A percentile compares a stretch with the other conserved stretches of the same genome.
Conservation (phyloP, 2,888 invertebrate genomes). For the Cerastis leucographa region DNA sequence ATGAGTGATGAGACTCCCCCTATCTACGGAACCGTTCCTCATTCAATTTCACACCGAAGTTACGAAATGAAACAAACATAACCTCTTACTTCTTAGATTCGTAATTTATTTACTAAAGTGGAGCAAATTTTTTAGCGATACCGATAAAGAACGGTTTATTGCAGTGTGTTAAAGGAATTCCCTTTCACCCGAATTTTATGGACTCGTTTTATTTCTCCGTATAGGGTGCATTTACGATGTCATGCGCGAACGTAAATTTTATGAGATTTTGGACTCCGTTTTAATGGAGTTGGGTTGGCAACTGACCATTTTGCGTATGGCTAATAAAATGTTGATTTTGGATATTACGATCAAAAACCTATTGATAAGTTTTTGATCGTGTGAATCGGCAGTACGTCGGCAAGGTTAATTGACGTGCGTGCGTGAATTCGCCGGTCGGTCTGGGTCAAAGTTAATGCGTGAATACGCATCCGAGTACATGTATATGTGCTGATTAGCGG, state of each 20-base stretch:
- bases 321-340: slow-evolving; percentile 72
- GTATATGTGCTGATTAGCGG: slow-evolving; percentile 51
- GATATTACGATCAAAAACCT: slow-evolving; percentile 11
- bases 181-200: slow-evolving; percentile 81
- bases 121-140: slow-evolving; percentile 64
- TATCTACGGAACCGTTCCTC: slow-evolving; percentile 45
- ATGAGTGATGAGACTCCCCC: slow-evolving; percentile 60
- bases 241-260: slow-evolving; percentile 86
- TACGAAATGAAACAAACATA: slow-evolving; percentile 37
- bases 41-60: slow-evolving; percentile 36
- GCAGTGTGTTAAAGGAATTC: slow-evolving; percentile 75
- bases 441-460: slow-evolving; percentile 71
- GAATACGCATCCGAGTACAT: slow-evolving; percentile 43
- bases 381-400: slow-evolving; percentile 49
- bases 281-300: slow-evolving; percentile 78
- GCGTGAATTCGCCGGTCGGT: slow-evolving; percentile 66
- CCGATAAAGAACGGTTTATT: slow-evolving; percentile 74
- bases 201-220: slow-evolving; percentile 78
- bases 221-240: slow-evolving; percentile 84
- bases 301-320: slow-evolving; percentile 77
- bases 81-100: slow-evolving; percentile 46
- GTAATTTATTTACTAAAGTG: slow-evolving; percentile 61
- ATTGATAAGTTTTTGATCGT: slow-evolving; percentile 42
- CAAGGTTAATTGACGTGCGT: slow-evolving; percentile 71
- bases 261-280: slow-evolving; percentile 81